These are phyloP conservation scores for Mongoloraphidia duomilia DNA, from an alignment of 2,888 invertebrate genomes.

Conservation along the genomic window DNA sequence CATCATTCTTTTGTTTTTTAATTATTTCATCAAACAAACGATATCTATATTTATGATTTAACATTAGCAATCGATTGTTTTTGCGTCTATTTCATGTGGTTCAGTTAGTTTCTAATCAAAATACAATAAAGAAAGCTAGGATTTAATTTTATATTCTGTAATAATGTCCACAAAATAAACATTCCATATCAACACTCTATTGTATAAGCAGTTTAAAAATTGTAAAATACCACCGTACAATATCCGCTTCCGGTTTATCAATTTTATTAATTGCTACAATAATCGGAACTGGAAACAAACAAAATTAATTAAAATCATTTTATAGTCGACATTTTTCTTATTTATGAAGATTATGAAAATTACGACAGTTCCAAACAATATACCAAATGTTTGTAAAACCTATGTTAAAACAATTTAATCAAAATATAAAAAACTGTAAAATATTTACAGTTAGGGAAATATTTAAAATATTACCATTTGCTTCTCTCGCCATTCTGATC, in stretches of 20 bases:
- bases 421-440: constrained; percentile 3
- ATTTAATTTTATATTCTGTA: neutral
- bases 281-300: constrained; percentile 62
- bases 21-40: too few relatives aligned
- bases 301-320: constrained; percentile 5
- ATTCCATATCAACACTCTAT: neutral
- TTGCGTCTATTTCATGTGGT: too few relatives aligned
- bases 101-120: too few relatives aligned
- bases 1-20: too few relatives aligned
- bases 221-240: constrained; percentile 43
- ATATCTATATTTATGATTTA: too few relatives aligned
- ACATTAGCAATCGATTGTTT: too few relatives aligned
- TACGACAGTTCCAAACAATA: neutral
- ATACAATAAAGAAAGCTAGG: too few relatives aligned
- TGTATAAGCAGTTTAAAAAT: neutral
- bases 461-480: constrained; percentile 38
- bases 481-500: constrained; percentile 68
- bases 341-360: neutral
- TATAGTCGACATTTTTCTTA: neutral
- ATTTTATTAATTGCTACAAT: constrained; percentile 98
- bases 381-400: too few relatives aligned
- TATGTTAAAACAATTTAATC: too few relatives aligned
- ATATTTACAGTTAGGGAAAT: neutral
- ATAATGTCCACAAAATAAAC: neutral
- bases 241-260: constrained; percentile 80